Conservation (phyloP, 2,797 vertebrate genomes). For the Serranus cabrilla region DNA sequence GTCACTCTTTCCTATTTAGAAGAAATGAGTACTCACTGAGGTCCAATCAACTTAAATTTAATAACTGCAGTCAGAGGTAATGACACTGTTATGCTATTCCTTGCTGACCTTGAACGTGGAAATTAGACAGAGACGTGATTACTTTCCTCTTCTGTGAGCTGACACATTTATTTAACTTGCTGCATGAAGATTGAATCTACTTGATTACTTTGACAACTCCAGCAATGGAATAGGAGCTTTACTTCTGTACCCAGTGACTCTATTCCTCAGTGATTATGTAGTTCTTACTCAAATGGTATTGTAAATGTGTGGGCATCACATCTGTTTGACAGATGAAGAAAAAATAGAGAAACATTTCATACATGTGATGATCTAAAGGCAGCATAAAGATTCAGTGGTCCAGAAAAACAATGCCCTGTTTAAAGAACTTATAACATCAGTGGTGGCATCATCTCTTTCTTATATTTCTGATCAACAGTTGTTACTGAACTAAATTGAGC, state of each 20-base stretch:
- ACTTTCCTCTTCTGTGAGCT: constrained; percentile 53
- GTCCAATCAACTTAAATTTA: constrained; percentile 45
- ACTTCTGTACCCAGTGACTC: background rate
- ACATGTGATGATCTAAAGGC: background rate
- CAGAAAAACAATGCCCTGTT: background rate
- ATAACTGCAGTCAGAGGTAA: constrained; percentile 40
- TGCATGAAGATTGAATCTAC: constrained; percentile 45
- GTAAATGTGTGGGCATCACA: background rate
- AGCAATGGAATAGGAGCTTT: constrained; percentile 13
- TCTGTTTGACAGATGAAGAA: background rate
- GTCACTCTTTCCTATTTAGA: constrained; percentile 24
- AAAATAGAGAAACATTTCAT: background rate
- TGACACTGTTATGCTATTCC: constrained; percentile 38
- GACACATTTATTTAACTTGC: constrained; percentile 52
- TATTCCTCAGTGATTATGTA: constrained; percentile 1
- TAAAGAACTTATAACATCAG: background rate
- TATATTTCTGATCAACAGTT: background rate
- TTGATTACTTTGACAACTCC: constrained; percentile 51
- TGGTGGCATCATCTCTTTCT: background rate
- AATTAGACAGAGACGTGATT: constrained; percentile 59
- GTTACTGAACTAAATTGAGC: background rate
- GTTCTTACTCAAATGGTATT: constrained; percentile 1
- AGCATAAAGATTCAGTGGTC: background rate
- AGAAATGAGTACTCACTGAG: constrained; percentile 22
- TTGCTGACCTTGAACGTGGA: constrained; percentile 49